Base-by-base conservation (phyloP, 2,888 invertebrate genomes). In the Tachina lurida region DNA sequence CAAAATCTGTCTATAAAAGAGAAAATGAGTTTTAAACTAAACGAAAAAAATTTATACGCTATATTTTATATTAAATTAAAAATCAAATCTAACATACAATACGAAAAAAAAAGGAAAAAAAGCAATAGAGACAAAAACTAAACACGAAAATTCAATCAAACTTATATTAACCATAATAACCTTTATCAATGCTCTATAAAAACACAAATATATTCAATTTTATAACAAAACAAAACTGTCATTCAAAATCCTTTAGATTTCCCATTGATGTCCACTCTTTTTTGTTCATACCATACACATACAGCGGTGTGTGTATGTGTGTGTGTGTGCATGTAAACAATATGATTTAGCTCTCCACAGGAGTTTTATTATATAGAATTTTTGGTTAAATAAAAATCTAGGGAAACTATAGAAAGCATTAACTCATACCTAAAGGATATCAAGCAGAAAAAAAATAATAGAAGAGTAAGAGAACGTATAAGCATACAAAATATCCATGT, bases 191-290 rank as follows among this genome's bases (percentile, higher is more conserved):
- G 56, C 22, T 65, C 54, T 68, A 45, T 22, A 58, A 56, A 76
- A 58, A 63, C 22, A 77, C 62, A 78, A 78, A 78, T 58, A 60
- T 76, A 77, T 85, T 83, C 82, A 86, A 86, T 86, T 82, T 82
- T 60, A 86, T 74, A 56, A 70, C 75, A 86, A 86, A 65, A 78
- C 76, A 70, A 79, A 83, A 83, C 86, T 82, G 85, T 83, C 86
- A 86, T 83, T 86, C 86, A 86, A 86, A 86, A 79, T 86, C 83
- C 75, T 71, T 22, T 76, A 56, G 65, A 86, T 79, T 84, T 84
- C 17, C 39, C 41, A 10, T 56, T 79, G 71, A 71, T 43, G 60
- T 62, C 31, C n/a, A 62, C 10, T 52, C 62, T 54, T 10, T 41
- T 31, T 31, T 7, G 19, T 39, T 3, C 10, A n/a, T n/a, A 17